Conservation (phyloP, 2,888 invertebrate genomes). For the Lasioglossum leucozonium region DNA sequence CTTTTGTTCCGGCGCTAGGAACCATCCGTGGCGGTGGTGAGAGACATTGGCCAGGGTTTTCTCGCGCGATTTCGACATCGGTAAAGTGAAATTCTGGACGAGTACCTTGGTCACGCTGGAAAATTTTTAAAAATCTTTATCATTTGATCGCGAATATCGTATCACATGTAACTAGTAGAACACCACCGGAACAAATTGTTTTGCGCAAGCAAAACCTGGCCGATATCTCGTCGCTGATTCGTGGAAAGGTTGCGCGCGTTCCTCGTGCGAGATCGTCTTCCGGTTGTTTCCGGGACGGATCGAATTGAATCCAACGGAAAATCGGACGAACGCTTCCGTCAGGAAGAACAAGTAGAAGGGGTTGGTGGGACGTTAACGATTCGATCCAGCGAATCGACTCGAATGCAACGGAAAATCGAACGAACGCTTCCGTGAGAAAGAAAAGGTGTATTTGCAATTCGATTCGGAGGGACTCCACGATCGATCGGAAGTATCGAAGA, state of each 20-base stretch:
- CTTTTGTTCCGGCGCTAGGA: no score
- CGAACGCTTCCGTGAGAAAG: not conserved
- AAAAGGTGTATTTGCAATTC: not conserved
- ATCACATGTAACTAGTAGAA: no score
- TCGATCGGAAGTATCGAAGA: not conserved
- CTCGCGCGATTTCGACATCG: no score
- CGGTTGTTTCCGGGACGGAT: not conserved
- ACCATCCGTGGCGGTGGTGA: no score
- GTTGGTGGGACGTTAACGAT: not conserved
- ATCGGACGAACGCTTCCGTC: not conserved
- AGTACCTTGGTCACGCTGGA: no score
- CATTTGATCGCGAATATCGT: no score
- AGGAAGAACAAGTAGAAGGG: not conserved
- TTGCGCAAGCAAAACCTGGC: no score
- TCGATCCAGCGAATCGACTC: not conserved
- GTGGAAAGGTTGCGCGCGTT: not conserved
- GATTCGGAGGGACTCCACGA: not conserved
- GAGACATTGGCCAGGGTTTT: no score
- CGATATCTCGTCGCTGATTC: no score
- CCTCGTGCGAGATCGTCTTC: not conserved
- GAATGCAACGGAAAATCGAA: not conserved
- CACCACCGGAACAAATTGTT: no score
- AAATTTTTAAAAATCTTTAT: no score
- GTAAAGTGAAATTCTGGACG: no score
- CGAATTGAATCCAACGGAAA: not conserved